These are phyloP conservation scores for Zaprionus vittiger DNA, from an alignment of 1,140 invertebrate species.

Conservation along the genomic window DNA sequence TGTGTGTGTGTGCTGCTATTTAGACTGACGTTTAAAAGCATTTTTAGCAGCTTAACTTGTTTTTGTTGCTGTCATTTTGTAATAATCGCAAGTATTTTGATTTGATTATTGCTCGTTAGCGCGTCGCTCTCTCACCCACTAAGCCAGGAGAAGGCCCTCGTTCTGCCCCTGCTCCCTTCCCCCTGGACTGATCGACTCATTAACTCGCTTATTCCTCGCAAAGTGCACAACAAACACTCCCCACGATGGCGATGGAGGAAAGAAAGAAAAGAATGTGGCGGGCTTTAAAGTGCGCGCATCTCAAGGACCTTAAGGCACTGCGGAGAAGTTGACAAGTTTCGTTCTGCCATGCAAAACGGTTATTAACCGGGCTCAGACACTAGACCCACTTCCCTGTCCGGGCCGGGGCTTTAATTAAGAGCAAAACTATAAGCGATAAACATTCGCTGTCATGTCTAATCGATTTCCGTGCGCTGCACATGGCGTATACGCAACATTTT, in stretches of 20 bases:
- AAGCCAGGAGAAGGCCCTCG: not conserved
- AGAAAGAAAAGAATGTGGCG: not conserved
- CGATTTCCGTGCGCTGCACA: conserved; percentile 64
- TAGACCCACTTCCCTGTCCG: not conserved
- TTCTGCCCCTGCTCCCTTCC: not conserved
- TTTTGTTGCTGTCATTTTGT: conserved; percentile 50
- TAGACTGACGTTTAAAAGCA: conserved; percentile 40
- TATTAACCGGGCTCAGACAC: conserved; percentile 37
- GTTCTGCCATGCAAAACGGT: conserved; percentile 62
- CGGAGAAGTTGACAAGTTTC: conserved; percentile 10
- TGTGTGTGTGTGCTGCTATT: not conserved
- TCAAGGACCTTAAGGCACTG: conserved; percentile 8
- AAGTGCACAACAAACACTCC: conserved; percentile 58
- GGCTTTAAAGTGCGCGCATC: conserved; percentile 28
- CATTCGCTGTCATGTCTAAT: conserved; percentile 62
- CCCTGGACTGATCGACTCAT: conserved; percentile 67
- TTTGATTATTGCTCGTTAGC: conserved; percentile 83
- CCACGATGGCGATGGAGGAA: not conserved
- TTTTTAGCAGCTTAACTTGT: conserved; percentile 32
- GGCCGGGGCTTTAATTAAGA: conserved; percentile 59
- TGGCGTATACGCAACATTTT: conserved; percentile 48
- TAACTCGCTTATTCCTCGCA: conserved; percentile 73
- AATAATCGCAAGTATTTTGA: conserved; percentile 79
- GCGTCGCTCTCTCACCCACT: conserved; percentile 10
- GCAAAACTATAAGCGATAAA: conserved; percentile 68